phyloP scores from a whole-genome alignment of 2,888 invertebrate genomes.

The Ectemnius continuus region DNA sequence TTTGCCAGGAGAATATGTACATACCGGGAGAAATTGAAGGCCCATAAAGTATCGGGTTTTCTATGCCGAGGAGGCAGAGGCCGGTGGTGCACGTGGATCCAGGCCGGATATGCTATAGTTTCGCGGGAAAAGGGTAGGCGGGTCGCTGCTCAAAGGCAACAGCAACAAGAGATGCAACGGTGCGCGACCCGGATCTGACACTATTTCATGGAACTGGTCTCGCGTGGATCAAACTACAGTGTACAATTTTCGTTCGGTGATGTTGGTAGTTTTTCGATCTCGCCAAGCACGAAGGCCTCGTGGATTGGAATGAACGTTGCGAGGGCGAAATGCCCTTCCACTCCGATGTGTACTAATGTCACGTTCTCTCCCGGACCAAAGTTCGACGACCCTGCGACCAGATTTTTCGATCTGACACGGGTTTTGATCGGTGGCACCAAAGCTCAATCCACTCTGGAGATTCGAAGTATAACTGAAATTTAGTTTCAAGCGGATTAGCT shows the following conservation, averaged over 20 bases:
- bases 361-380: too few species aligned
- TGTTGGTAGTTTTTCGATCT: background rate
- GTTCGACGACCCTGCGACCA: too few species aligned
- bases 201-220: slow-evolving; percentile 12
- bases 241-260: slow-evolving; percentile 1
- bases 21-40: background rate
- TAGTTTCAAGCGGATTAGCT: too few species aligned
- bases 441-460: too few species aligned
- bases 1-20: slow-evolving; percentile 19
- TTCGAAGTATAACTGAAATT: too few species aligned
- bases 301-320: too few species aligned
- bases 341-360: background rate
- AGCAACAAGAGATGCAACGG: slow-evolving; percentile 11
- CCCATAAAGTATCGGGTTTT: slow-evolving; percentile 19
- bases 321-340: background rate
- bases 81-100: too few species aligned
- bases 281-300: background rate
- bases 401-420: too few species aligned
- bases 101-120: too few species aligned
- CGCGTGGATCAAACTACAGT: background rate
- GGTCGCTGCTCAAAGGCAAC: background rate
- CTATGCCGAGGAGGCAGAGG: background rate
- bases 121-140: background rate
- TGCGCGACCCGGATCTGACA: background rate
- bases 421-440: too few species aligned